Percentiles rank a stretch among this genome's conserved stretches.
These are phyloP conservation scores for Cladorhizidae sp. DNA, from an alignment of 37 sponge, comb jelly and placozoan species.

Conservation along the genomic window DNA sequence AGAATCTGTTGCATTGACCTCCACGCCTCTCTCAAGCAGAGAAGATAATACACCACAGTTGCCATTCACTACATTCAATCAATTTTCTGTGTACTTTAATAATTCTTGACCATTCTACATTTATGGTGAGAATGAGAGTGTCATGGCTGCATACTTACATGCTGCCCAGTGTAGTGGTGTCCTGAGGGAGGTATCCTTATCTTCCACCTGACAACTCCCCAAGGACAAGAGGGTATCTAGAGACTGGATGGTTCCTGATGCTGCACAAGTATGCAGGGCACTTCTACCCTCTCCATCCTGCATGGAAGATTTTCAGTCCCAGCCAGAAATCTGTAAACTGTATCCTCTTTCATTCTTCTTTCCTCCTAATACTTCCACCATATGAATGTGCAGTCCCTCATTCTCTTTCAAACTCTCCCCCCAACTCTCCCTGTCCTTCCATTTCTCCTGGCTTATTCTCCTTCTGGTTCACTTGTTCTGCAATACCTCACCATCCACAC, in stretches of 20 bases:
- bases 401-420: too few species aligned
- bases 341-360: too few species aligned
- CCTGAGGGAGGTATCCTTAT: slow-evolving; percentile 37
- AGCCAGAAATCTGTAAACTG: too few species aligned
- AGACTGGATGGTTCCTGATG: slow-evolving; percentile 35
- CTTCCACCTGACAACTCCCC: slow-evolving; percentile 36
- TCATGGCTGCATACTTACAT: slow-evolving; percentile 53
- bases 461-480: too few species aligned
- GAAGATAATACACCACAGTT: slow-evolving; percentile 53
- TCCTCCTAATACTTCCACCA: too few species aligned
- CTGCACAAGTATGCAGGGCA: slow-evolving; percentile 53
- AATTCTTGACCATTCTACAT: too few species aligned
- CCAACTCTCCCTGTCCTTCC: too few species aligned
- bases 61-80: slow-evolving; percentile 56
- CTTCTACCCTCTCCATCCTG: slow-evolving; percentile 45
- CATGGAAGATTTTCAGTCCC: not conserved
- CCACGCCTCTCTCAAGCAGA: slow-evolving; percentile 50
- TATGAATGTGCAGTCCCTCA: too few species aligned
- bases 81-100: too few species aligned
- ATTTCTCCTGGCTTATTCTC: too few species aligned
- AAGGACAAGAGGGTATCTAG: slow-evolving; percentile 29
- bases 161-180: slow-evolving; percentile 74
- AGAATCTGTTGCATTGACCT: slow-evolving; percentile 25
- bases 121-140: too few species aligned
- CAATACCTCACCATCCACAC: too few species aligned